A percentile compares a stretch with the other conserved stretches of the same genome.
Conservation (phyloP, 2,113 vertebrate genomes). For the Sinocyclocheilus grahami region DNA sequence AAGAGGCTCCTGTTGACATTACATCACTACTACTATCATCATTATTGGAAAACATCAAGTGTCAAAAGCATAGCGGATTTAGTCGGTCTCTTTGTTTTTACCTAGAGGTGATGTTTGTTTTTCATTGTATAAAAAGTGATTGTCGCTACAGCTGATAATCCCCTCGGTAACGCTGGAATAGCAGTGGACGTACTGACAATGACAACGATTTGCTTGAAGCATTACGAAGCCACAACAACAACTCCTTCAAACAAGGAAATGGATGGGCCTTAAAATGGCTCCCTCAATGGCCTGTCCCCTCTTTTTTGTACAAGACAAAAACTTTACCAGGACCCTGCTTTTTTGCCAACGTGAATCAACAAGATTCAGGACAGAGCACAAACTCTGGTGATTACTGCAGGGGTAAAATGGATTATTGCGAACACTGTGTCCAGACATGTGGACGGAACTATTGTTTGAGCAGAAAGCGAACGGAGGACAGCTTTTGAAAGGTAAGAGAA, state of each 20-base stretch:
- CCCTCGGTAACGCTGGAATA: neutral
- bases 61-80: slow-evolving; percentile 43
- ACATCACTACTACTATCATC: slow-evolving; percentile 55
- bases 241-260: slow-evolving; percentile 49
- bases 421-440: slow-evolving; percentile 66
- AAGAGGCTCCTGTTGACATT: slow-evolving; percentile 67
- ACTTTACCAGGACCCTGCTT: slow-evolving; percentile 61
- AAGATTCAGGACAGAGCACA: slow-evolving; percentile 57
- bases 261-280: slow-evolving; percentile 58
- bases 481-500: slow-evolving; percentile 73
- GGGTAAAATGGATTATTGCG: slow-evolving; percentile 68
- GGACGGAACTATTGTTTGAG: slow-evolving; percentile 64
- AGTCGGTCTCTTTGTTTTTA: slow-evolving; percentile 61
- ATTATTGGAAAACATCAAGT: slow-evolving; percentile 45
- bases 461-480: slow-evolving; percentile 60
- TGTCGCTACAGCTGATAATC: slow-evolving; percentile 52
- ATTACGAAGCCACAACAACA: neutral
- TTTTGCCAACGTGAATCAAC: slow-evolving; percentile 39
- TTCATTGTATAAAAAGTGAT: slow-evolving; percentile 61
- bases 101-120: slow-evolving; percentile 68
- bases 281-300: slow-evolving; percentile 51
- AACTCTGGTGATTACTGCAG: slow-evolving; percentile 64
- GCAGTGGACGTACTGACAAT: slow-evolving; percentile 25
- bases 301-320: slow-evolving; percentile 56
- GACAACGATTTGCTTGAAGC: slow-evolving; percentile 14